Percentiles rank a stretch among this genome's conserved stretches.
Evolutionary conservation across 2,888 invertebrate species (phyloP).

Genomic region (Syrphus vitripennis): DNA sequence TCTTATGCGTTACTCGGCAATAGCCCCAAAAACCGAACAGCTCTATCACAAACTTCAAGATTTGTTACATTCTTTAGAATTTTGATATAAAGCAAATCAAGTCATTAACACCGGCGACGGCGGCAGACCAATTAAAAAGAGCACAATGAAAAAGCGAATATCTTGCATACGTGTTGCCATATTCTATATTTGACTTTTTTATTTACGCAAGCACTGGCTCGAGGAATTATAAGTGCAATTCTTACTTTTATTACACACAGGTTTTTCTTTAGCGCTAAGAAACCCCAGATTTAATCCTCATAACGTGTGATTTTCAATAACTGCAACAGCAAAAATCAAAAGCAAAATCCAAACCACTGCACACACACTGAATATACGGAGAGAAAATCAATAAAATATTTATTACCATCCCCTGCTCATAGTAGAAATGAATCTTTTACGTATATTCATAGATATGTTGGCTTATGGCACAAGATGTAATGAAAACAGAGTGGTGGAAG

Average conservation of each 20-base stretch:
- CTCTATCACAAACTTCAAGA: too few species aligned
- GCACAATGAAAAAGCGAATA: not conserved
- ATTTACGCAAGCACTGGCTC: not conserved
- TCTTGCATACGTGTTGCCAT: not conserved
- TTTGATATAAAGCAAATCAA: not conserved
- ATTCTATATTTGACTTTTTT: not conserved
- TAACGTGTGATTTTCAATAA: slow-evolving; percentile 1
- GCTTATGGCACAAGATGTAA: slow-evolving; percentile 8
- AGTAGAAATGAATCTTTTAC: slow-evolving; percentile 39
- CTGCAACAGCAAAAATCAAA: slow-evolving; percentile 1
- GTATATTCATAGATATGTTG: slow-evolving; percentile 13
- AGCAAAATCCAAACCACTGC: slow-evolving; percentile 2
- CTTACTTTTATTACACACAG: not conserved
- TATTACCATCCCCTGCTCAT: slow-evolving; percentile 52
- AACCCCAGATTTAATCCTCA: slow-evolving; percentile 12
- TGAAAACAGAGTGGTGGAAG: not conserved
- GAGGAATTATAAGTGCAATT: not conserved
- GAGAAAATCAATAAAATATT: slow-evolving; percentile 67
- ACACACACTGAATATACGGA: slow-evolving; percentile 38
- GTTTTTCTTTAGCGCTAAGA: not conserved
- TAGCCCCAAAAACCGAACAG: too few species aligned
- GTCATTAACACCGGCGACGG: not conserved
- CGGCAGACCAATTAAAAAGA: not conserved
- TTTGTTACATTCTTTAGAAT: too few species aligned
- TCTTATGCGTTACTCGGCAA: too few species aligned